These are phyloP conservation scores for Sebastes iracundus DNA, from an alignment of 2,797 vertebrate species.

Conservation along the genomic window DNA sequence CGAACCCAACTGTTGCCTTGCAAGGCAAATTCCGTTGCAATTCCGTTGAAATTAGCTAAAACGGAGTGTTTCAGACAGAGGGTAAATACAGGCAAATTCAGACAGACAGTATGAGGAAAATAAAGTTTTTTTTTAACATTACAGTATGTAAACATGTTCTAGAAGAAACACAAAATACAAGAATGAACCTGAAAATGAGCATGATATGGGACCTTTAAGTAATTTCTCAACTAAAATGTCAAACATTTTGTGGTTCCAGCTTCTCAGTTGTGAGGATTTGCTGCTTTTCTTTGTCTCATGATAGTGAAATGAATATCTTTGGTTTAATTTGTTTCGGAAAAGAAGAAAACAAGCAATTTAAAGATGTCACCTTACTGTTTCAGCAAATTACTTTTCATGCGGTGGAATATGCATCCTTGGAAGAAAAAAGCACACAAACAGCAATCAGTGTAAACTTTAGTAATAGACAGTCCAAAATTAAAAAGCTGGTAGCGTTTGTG, in stretches of 20 bases:
- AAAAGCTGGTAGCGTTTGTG: constrained; percentile 24
- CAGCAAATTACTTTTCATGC: constrained; percentile 13
- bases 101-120: too few relatives aligned
- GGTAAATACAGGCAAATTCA: too few relatives aligned
- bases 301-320: not conserved
- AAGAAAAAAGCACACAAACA: constrained; percentile 4
- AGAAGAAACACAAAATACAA: too few relatives aligned
- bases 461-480: constrained; percentile 24
- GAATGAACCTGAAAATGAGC: too few relatives aligned
- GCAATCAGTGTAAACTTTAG: constrained; percentile 25
- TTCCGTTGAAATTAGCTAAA: too few relatives aligned
- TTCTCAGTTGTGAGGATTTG: not conserved
- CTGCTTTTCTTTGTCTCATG: not conserved
- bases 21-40: too few relatives aligned
- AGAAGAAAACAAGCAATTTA: not conserved
- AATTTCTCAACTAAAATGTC: not conserved
- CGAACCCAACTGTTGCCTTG: too few relatives aligned
- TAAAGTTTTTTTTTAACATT: too few relatives aligned
- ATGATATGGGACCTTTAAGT: too few relatives aligned
- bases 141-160: too few relatives aligned
- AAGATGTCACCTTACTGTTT: constrained; percentile 2
- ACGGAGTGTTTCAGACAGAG: too few relatives aligned
- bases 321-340: not conserved
- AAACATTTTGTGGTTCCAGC: not conserved
- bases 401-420: not conserved